Evolutionary conservation across 2,888 invertebrate genomes (phyloP), one percentile per base, ranked within the genome.

Genomic region (Athalia cordata): DNA sequence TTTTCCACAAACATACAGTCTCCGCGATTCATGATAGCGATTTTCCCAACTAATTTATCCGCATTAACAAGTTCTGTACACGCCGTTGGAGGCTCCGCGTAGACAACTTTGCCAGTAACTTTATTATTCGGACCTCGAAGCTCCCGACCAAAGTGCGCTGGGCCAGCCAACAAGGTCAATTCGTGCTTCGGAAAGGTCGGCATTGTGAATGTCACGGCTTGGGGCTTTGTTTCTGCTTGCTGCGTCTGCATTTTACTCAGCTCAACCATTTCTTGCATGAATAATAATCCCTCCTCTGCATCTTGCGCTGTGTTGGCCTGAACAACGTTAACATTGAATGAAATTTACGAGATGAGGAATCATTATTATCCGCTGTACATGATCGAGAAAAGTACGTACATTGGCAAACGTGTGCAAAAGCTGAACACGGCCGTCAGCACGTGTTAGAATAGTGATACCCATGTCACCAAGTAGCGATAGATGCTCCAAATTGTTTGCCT

Each of bases 261-360:
- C 87, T 97, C 96, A 0, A 97, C 94, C 97, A 99, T 98, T 91
- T 99, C 99, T 86, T 97, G 96, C 98, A 99, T 98, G 89, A 99
- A 99, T 11, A 96, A 92, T 55, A 98, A 91, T 0, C 99, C 99
- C 91, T 98, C 96, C 84, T 97, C 96, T 0, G 97, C 98, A 87
- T 97, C 96, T 83, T 95, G 94, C 0, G 95, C 92, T 8, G 96
- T 95, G 86, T 95, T 94, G 3, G 99, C 99, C 97, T 98, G 84
- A 11, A 89, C 82, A 83, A 65, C 3, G 64, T 64, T 72, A 65
- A 6, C 50, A 55, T 57, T 29, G 29, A 76, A 79, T 50, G 78
- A 65, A 6, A 65, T 65, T 49, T 13, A 47, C n/a, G n/a, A n/a
- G 47, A 65, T n/a, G 11, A 8, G n/a, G 6, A 49, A 7, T 13